Evolutionary conservation across 2,797 vertebrate genomes (phyloP).

Genomic region (Gymnothorax javanicus): DNA sequence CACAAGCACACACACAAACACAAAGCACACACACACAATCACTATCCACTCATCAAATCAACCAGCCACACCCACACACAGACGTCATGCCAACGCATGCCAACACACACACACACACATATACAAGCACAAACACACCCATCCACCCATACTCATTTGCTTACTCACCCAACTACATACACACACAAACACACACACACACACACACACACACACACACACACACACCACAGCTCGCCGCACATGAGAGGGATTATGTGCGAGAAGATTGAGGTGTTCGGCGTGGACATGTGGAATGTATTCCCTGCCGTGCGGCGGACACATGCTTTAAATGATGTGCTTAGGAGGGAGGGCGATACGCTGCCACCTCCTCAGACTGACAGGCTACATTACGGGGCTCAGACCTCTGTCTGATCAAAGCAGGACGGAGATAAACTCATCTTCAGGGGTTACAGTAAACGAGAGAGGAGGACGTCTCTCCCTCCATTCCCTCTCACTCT

Average conservation of each 20-base stretch:
- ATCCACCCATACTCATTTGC: neutral
- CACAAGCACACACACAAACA: neutral
- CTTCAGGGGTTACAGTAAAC: neutral
- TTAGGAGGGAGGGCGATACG: neutral
- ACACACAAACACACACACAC: neutral
- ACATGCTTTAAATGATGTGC: slow-evolving; percentile 12
- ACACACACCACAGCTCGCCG: neutral
- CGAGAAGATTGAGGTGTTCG: neutral
- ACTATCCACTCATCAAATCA: neutral
- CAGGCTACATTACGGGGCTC: neutral
- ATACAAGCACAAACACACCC: neutral
- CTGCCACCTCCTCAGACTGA: neutral
- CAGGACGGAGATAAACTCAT: neutral
- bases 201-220: neutral
- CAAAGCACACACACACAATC: slow-evolving; percentile 12
- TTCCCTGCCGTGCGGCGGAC: neutral
- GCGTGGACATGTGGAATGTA: neutral
- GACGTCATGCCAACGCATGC: too few relatives aligned
- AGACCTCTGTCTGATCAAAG: neutral
- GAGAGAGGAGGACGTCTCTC: neutral
- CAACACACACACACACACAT: slow-evolving; percentile 16
- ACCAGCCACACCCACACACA: slow-evolving; percentile 2
- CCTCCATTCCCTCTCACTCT: slow-evolving; percentile 36
- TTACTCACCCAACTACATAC: neutral
- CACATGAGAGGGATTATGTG: neutral